Evolutionary conservation across 2,113 vertebrate species (phyloP).

Genomic region (Mola mola): DNA sequence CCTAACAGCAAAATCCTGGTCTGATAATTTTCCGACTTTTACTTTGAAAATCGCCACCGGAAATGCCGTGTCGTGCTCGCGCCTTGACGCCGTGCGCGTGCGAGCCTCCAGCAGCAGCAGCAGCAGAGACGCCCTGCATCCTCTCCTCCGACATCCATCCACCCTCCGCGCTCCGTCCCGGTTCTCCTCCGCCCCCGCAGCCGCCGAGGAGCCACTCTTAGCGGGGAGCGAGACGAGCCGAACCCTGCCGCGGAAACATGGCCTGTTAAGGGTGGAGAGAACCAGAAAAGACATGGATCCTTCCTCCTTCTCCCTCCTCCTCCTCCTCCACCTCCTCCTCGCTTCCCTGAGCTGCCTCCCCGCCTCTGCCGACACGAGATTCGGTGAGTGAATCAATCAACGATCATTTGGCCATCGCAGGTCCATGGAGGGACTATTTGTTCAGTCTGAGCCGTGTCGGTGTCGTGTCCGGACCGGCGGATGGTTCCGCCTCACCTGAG

Average conservation of each 20-base stretch:
- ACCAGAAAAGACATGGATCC: slow-evolving; percentile 65
- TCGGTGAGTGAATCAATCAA: slow-evolving; percentile 71
- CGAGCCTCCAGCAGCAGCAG: slow-evolving; percentile 30
- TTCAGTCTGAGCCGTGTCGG: too few species aligned
- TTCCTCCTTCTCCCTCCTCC: slow-evolving; percentile 39
- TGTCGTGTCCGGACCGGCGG: too few species aligned
- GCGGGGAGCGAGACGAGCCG: background rate
- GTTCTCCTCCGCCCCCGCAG: slow-evolving; percentile 20
- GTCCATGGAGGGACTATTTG: too few species aligned
- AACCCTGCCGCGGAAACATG: slow-evolving; percentile 37
- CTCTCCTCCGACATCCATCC: slow-evolving; percentile 44
- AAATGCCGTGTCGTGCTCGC: background rate
- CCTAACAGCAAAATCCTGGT: too few species aligned
- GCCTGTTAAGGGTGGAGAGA: slow-evolving; percentile 38
- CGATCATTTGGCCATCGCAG: background rate
- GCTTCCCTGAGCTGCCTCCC: slow-evolving; percentile 37
- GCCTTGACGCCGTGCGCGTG: slow-evolving; percentile 2
- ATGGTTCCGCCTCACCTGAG: background rate
- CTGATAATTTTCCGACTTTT: too few species aligned
- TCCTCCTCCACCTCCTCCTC: slow-evolving; percentile 56
- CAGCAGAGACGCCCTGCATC: slow-evolving; percentile 63
- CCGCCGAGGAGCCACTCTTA: slow-evolving; percentile 31
- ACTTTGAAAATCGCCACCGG: slow-evolving; percentile 21
- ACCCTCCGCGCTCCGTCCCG: background rate
- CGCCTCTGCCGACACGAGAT: slow-evolving; percentile 67